phyloP scores from a whole-genome alignment of 2,797 vertebrate species.

The Australoheros facetus region DNA sequence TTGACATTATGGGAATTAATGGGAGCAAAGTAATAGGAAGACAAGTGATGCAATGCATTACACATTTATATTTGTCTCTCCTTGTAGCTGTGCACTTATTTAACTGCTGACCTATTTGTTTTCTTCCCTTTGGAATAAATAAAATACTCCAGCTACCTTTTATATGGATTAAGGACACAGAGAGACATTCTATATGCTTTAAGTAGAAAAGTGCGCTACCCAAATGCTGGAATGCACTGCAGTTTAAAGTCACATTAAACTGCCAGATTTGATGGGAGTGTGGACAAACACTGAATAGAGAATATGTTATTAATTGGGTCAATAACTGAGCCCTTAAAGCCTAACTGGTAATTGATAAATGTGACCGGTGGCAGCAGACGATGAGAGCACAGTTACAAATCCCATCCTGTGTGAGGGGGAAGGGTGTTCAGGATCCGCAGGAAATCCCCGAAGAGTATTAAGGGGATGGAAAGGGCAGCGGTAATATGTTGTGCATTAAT shows the following conservation, averaged over 20 bases:
- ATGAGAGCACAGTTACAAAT: constrained; percentile 61
- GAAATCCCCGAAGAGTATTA: constrained; percentile 65
- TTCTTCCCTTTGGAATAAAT: constrained; percentile 36
- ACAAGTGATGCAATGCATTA: constrained; percentile 17
- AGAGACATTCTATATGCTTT: constrained; percentile 21
- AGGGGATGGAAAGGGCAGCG: constrained; percentile 65
- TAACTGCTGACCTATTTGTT: constrained; percentile 35
- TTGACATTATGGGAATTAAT: constrained; percentile 69
- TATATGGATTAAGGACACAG: constrained; percentile 41
- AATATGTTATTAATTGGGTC: constrained; percentile 65
- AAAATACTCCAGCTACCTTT: constrained; percentile 20
- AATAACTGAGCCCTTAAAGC: constrained; percentile 63
- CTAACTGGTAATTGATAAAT: constrained; percentile 76
- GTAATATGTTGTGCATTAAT: constrained; percentile 71
- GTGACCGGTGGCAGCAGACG: constrained; percentile 35
- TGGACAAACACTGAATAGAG: constrained; percentile 38
- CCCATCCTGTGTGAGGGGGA: constrained; percentile 47
- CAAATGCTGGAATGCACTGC: constrained; percentile 11
- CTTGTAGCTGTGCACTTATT: constrained; percentile 7
- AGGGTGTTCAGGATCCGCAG: constrained; percentile 31
- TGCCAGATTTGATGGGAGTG: constrained; percentile 20
- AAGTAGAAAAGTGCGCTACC: constrained; percentile 26
- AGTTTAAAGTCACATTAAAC: constrained; percentile 25
- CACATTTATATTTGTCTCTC: constrained; percentile 52
- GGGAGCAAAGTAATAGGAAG: constrained; percentile 56